These are phyloP conservation scores for Lampris incognitus DNA, from an alignment of 2,113 vertebrate species.

Conservation along the genomic window DNA sequence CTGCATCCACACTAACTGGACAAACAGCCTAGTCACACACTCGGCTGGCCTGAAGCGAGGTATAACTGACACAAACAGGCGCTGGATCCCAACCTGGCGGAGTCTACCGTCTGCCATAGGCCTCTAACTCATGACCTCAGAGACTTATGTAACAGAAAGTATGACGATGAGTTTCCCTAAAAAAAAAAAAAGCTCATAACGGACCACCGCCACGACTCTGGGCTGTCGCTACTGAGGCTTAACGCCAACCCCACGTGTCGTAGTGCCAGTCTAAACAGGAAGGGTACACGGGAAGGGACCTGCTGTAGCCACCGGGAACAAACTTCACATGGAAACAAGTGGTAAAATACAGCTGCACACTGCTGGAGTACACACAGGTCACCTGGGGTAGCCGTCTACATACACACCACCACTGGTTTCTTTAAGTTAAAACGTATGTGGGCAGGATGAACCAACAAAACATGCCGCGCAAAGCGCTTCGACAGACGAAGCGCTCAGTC, in stretches of 20 bases:
- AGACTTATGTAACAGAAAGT: constrained; percentile 32
- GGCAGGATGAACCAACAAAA: not conserved
- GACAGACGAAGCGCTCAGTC: too few species aligned
- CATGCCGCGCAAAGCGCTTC: too few species aligned
- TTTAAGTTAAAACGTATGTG: not conserved
- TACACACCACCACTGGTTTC: not conserved
- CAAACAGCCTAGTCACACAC: constrained; percentile 47
- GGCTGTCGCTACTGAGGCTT: constrained; percentile 2
- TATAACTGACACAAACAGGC: constrained; percentile 38
- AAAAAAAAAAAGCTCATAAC: constrained; percentile 10
- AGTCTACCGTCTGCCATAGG: constrained; percentile 31
- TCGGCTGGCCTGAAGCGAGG: constrained; percentile 23
- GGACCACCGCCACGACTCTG: not conserved
- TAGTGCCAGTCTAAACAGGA: constrained; percentile 48
- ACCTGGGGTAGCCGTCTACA: not conserved
- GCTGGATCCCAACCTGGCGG: not conserved
- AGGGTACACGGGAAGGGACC: not conserved
- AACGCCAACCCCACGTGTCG: not conserved
- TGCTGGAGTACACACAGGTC: not conserved
- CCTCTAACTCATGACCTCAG: constrained; percentile 52
- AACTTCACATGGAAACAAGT: constrained; percentile 38
- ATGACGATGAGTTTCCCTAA: constrained; percentile 52
- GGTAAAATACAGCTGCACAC: not conserved
- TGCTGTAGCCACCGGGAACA: not conserved
- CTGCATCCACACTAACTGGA: constrained; percentile 24